Evolutionary conservation across 2,888 invertebrate genomes (phyloP).

Genomic region (Plagiodera versicolora): DNA sequence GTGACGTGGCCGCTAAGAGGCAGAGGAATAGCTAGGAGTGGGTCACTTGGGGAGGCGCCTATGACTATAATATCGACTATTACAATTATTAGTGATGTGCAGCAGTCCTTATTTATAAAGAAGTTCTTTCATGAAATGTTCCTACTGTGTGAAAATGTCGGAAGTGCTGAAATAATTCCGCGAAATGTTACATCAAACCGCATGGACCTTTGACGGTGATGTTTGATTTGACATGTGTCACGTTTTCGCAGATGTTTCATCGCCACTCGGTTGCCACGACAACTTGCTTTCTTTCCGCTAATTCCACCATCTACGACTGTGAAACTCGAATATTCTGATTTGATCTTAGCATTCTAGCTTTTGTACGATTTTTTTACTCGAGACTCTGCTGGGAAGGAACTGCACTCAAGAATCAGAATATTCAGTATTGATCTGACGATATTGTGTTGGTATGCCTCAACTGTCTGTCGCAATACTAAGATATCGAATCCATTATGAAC

Average conservation of each 20-base stretch:
- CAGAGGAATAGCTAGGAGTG: constrained; percentile 66
- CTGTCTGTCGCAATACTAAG: not conserved
- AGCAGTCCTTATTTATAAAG: constrained; percentile 25
- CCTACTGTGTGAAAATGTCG: constrained; percentile 42
- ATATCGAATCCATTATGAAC: no score
- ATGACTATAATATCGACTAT: constrained; percentile 32
- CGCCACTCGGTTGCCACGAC: constrained; percentile 27
- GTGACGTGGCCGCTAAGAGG: constrained; percentile 56
- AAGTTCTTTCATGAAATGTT: constrained; percentile 42
- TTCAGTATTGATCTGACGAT: not conserved
- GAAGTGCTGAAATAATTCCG: constrained; percentile 35
- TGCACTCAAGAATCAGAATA: not conserved
- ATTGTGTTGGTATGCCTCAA: not conserved
- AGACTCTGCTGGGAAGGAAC: not conserved
- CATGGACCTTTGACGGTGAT: constrained; percentile 36
- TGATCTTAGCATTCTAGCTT: not conserved
- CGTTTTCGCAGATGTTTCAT: constrained; percentile 26
- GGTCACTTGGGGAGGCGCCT: constrained; percentile 51
- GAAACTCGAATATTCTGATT: constrained; percentile 5
- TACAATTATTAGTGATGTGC: constrained; percentile 35
- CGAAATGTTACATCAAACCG: constrained; percentile 37
- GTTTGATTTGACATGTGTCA: constrained; percentile 42
- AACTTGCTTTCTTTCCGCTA: not conserved
- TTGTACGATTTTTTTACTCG: not conserved
- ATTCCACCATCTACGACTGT: not conserved